Evolutionary conservation across 2,113 vertebrate species (phyloP).

Genomic region (Urocitellus parryii): DNA sequence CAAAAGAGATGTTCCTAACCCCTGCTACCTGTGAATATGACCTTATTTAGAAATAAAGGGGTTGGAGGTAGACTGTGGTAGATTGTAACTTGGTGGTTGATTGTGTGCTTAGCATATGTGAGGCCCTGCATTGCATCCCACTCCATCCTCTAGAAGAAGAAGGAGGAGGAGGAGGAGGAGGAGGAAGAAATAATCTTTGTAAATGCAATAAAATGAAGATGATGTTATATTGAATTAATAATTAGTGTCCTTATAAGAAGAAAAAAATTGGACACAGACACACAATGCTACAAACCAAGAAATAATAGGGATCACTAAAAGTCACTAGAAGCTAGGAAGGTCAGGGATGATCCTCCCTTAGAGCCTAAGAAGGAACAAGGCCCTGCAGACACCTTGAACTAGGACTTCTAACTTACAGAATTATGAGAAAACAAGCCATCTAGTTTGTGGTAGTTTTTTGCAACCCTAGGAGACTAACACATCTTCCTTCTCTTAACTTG

Average conservation of each 20-base stretch:
- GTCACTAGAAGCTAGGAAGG: neutral
- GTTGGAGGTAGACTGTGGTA: no score
- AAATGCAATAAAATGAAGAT: neutral
- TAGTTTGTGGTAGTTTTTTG: neutral
- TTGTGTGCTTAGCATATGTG: no score
- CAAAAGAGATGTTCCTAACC: neutral
- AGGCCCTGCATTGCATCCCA: no score
- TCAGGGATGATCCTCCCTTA: neutral
- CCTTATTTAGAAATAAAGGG: neutral
- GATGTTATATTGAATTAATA: neutral
- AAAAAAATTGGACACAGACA: neutral
- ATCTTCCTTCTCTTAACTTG: neutral
- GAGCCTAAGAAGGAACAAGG: neutral
- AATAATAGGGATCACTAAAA: neutral
- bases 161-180: neutral
- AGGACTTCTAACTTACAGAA: neutral
- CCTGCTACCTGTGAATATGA: neutral
- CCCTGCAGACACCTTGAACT: neutral
- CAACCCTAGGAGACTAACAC: neutral
- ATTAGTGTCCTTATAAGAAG: neutral
- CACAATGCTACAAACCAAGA: neutral
- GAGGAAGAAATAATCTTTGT: neutral
- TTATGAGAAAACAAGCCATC: neutral
- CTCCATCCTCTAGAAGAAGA: neutral
- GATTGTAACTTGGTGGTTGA: no score